Percentiles rank a stretch among this genome's conserved stretches.
These are phyloP conservation scores for Pycnonotus jocosus DNA, from an alignment of 2,113 vertebrate genomes.

Conservation along the genomic window DNA sequence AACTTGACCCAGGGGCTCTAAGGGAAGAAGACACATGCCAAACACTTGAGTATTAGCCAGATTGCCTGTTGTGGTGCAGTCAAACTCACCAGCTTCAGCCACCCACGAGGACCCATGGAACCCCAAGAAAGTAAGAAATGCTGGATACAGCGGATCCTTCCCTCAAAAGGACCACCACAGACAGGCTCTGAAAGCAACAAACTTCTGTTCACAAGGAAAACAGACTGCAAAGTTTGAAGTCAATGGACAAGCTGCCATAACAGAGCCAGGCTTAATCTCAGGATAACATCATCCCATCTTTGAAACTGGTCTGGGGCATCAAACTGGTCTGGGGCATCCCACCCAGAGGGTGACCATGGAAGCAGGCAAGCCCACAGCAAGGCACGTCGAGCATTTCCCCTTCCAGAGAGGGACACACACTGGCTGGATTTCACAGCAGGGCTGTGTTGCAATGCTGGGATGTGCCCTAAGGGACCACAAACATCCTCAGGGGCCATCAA, in stretches of 20 bases:
- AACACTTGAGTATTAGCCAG: neutral
- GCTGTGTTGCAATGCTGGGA: neutral
- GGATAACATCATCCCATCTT: neutral
- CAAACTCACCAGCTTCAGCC: neutral
- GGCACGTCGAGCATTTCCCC: neutral
- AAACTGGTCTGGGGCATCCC: neutral
- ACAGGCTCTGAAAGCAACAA: neutral
- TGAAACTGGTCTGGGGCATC: neutral
- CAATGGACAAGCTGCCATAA: accelerated
- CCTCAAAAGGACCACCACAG: neutral
- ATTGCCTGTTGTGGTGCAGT: neutral
- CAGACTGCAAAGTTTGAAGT: neutral
- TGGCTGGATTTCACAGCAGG: neutral
- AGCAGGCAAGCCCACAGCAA: accelerated
- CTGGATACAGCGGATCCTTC: neutral
- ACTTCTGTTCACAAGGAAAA: neutral
- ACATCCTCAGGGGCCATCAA: conserved; percentile 10
- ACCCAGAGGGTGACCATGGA: neutral
- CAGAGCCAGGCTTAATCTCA: neutral
- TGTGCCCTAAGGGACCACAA: neutral
- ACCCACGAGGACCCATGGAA: neutral
- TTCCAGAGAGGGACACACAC: neutral
- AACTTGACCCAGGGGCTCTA: neutral
- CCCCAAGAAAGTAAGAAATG: neutral
- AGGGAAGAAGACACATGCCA: neutral